Evolutionary conservation across 1,140 invertebrate species (phyloP), one percentile per base, ranked within the genome.

Genomic region (Palaemon carinicauda): DNA sequence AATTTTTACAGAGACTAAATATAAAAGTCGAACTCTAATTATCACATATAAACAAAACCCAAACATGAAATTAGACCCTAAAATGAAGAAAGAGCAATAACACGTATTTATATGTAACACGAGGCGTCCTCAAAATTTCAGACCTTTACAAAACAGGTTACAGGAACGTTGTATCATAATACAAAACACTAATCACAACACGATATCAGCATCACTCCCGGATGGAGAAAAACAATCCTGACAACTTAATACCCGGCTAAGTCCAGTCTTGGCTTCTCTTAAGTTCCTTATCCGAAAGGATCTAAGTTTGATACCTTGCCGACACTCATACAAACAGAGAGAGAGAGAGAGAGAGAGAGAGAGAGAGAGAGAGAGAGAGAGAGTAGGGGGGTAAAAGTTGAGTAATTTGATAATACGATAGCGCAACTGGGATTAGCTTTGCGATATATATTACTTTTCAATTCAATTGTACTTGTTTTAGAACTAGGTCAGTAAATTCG

Each of bases 221-320:
- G 56, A 56, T 31, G 33, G 31, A 78, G 56, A 75, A 86, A 86
- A 86, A 86, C 83, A 86, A 69, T 80, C 79, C 75, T 84, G 82
- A 86, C 83, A 86, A 41, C 83, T 86, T 86, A 80, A 86, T 79
- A 54, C 83, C 83, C 50, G 17, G 21, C 65, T 52, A 79, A 80
- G 83, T 71, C 65, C 83, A 60, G 56, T 77, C 65, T 73, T 31
- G 52, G 75, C 83, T 73, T 79, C 83, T 86, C 79, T 41, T 52
- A 86, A 86, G 83, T 86, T 86, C 75, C 60, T 86, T 51, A 86
- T 86, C 83, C 83, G 24, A 75, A 21, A 53, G 83, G 82, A 69
- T 86, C 77, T 50, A 80, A 86, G 56, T 86, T 86, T 86, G 60
- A 80, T 80, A 86, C 79, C 54, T 80, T 53, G 53, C 29, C 56